Conservation (phyloP, 2,797 vertebrate species). For the Phaenicophaeus curvirostris region DNA sequence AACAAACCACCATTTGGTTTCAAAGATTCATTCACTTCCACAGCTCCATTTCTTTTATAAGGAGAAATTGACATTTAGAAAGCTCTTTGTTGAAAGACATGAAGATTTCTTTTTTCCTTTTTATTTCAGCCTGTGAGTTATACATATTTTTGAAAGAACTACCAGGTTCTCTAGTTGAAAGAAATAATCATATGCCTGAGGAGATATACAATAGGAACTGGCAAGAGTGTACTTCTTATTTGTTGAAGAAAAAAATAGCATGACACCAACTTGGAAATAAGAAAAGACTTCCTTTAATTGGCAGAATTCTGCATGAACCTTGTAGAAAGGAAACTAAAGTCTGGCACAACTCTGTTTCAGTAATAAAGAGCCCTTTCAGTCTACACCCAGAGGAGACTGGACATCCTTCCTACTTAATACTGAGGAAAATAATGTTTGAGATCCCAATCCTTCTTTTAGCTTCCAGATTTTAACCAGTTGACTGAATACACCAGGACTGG, state of each 20-base stretch:
- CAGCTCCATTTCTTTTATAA: not conserved
- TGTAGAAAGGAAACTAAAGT: not conserved
- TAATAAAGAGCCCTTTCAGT: not conserved
- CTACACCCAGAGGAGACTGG: not conserved
- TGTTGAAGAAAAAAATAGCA: not conserved
- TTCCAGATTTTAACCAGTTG: not conserved
- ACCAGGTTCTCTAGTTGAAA: not conserved
- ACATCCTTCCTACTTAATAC: constrained; percentile 1
- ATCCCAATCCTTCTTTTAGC: not conserved
- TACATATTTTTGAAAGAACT: not conserved
- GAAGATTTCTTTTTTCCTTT: not conserved
- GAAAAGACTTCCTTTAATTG: not conserved
- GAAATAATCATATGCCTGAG: not conserved
- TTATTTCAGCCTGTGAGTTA: not conserved
- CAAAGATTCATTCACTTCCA: not conserved
- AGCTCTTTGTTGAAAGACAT: not conserved
- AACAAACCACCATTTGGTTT: not conserved
- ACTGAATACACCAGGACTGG: not conserved
- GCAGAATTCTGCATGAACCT: not conserved
- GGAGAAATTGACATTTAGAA: not conserved
- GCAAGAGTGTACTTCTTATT: not conserved
- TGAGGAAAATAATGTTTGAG: not conserved
- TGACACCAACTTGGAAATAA: not conserved
- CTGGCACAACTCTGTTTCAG: not conserved
- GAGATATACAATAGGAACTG: not conserved